Evolutionary conservation across 2,888 invertebrate genomes (phyloP).

Genomic region (Eilema caniola): DNA sequence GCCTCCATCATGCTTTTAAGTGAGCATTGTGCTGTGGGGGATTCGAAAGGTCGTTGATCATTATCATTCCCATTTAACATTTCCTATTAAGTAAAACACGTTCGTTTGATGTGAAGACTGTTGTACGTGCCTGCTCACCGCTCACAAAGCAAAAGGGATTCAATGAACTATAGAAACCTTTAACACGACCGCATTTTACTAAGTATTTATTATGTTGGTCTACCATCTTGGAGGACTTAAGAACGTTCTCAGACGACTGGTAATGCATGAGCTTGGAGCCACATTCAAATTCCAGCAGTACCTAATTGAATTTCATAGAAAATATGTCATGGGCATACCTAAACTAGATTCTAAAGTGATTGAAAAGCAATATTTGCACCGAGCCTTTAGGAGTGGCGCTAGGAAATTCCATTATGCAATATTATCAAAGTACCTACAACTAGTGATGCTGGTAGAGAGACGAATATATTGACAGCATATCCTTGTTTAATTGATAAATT

Average conservation of each 20-base stretch:
- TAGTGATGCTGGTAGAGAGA: not conserved
- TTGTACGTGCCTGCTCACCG: slow-evolving; percentile 10
- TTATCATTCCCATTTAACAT: slow-evolving; percentile 45
- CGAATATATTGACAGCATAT: not conserved
- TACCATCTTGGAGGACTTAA: not conserved
- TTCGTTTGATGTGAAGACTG: slow-evolving; percentile 23
- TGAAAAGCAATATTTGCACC: not conserved
- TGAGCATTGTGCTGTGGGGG: slow-evolving; percentile 41
- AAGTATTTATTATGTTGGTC: slow-evolving; percentile 22
- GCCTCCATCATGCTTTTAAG: slow-evolving; percentile 44
- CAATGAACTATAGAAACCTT: slow-evolving; percentile 21
- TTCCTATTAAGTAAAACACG: slow-evolving; percentile 44
- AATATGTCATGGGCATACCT: not conserved
- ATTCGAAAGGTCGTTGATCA: slow-evolving; percentile 42
- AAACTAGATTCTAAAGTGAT: not conserved
- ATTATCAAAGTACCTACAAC: not conserved
- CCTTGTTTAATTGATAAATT: not conserved
- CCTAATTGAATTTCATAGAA: not conserved
- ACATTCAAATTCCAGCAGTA: slow-evolving; percentile 1
- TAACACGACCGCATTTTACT: slow-evolving; percentile 20
- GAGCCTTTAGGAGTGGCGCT: not conserved
- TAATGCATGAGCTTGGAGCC: not conserved
- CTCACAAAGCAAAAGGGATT: slow-evolving; percentile 7
- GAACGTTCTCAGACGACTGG: not conserved
- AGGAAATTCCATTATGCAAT: not conserved